A percentile compares a stretch with the other conserved stretches of the same genome.
phyloP scores from a whole-genome alignment of 1,140 invertebrate genomes.

The Apis cerana region DNA sequence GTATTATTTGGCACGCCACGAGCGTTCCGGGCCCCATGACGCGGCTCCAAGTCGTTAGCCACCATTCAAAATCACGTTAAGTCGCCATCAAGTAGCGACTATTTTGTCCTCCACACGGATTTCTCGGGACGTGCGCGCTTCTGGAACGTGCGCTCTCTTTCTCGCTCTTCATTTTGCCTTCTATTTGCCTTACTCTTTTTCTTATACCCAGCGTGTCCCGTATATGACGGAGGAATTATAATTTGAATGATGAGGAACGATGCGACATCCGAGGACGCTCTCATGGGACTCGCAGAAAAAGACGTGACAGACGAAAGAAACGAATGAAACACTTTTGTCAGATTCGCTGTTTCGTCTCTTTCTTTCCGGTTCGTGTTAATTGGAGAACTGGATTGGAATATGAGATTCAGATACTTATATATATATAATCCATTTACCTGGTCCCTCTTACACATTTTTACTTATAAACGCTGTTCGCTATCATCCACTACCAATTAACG shows the following conservation, averaged over 20 bases:
- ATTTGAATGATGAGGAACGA: conserved; percentile 64
- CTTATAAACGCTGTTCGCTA: too few relatives aligned
- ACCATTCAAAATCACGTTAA: conserved; percentile 80
- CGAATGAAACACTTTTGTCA: conserved; percentile 24
- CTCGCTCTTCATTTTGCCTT: not conserved
- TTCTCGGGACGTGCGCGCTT: not conserved
- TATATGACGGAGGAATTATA: conserved; percentile 65
- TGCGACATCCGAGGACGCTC: conserved; percentile 28
- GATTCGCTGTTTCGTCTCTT: not conserved
- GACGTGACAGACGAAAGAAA: conserved; percentile 33
- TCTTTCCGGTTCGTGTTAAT: conserved; percentile 19
- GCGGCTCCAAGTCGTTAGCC: conserved; percentile 78
- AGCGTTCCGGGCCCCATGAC: conserved; percentile 74
- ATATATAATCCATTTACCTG: too few relatives aligned
- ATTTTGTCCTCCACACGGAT: conserved; percentile 70
- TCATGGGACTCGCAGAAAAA: conserved; percentile 53
- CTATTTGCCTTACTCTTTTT: not conserved
- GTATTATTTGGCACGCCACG: conserved; percentile 76
- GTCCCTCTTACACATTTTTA: too few relatives aligned
- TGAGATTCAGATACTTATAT: too few relatives aligned
- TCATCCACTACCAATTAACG: too few relatives aligned
- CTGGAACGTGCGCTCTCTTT: not conserved
- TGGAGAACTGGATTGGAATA: not conserved
- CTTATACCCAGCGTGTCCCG: not conserved
- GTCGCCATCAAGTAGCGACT: conserved; percentile 78